These are phyloP conservation scores for Cnemophilus loriae DNA, from an alignment of 2,113 vertebrate species.

Conservation along the genomic window DNA sequence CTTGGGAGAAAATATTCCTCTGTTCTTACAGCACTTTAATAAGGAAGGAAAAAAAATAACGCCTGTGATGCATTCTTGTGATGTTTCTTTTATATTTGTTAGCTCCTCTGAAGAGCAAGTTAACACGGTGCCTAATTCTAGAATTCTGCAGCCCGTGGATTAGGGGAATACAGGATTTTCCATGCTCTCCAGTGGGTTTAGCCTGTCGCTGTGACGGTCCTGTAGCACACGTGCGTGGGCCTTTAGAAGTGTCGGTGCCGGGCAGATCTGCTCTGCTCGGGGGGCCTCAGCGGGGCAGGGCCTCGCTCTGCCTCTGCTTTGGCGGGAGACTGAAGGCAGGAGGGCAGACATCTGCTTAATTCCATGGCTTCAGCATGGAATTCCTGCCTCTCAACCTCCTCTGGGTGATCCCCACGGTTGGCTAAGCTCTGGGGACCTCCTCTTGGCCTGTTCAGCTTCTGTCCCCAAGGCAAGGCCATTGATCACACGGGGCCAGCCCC, in stretches of 20 bases:
- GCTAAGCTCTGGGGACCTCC: neutral
- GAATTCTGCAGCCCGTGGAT: neutral
- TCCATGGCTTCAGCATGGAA: neutral
- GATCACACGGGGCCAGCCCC: neutral
- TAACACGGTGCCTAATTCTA: neutral
- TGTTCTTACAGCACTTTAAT: neutral
- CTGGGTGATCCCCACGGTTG: neutral
- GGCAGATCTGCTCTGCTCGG: rapidly evolving
- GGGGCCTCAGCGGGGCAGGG: neutral
- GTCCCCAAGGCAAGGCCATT: neutral
- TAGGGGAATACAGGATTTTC: neutral
- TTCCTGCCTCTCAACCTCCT: neutral
- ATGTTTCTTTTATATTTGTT: neutral
- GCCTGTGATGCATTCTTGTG: neutral
- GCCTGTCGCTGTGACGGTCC: neutral
- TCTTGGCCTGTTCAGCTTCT: neutral
- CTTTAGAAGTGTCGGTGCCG: neutral
- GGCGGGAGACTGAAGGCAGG: neutral
- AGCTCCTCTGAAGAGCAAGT: neutral
- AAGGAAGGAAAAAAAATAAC: neutral
- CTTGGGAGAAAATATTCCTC: neutral
- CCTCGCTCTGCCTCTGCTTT: neutral
- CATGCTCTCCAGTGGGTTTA: neutral
- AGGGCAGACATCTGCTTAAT: neutral
- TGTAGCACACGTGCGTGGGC: neutral